A percentile compares a stretch with the other conserved stretches of the same genome.
These are phyloP conservation scores for Diabrotica balteata DNA, from an alignment of 2,888 invertebrate genomes.

Conservation along the genomic window DNA sequence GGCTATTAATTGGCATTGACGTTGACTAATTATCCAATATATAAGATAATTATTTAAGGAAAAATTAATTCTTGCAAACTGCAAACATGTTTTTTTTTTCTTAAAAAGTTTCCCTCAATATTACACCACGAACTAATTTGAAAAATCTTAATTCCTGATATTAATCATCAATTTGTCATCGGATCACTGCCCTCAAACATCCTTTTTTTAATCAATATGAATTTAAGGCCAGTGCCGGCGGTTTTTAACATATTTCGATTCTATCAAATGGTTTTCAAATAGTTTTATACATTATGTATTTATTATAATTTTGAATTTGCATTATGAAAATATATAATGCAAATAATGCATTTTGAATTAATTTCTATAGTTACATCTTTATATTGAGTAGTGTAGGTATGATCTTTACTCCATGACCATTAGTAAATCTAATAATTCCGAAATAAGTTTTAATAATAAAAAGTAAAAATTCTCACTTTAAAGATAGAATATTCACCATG, in stretches of 20 bases:
- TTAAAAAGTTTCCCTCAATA: slow-evolving; percentile 4
- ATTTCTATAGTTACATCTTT: too few relatives aligned
- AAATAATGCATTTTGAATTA: too few relatives aligned
- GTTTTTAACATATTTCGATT: background rate
- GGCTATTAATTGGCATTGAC: slow-evolving; percentile 19
- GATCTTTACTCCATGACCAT: too few relatives aligned
- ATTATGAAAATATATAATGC: too few relatives aligned
- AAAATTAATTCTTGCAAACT: slow-evolving; percentile 17
- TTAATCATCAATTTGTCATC: slow-evolving; percentile 46
- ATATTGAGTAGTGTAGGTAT: too few relatives aligned
- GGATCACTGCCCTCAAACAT: slow-evolving; percentile 40
- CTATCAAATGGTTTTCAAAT: background rate
- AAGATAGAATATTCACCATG: too few relatives aligned
- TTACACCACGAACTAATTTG: slow-evolving; percentile 25
- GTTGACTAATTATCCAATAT: slow-evolving; percentile 19
- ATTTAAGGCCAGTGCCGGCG: slow-evolving; percentile 4
- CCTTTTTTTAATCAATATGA: slow-evolving; percentile 15
- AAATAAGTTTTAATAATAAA: too few relatives aligned
- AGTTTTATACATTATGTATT: too few relatives aligned
- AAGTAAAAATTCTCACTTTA: too few relatives aligned
- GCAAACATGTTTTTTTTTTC: slow-evolving; percentile 21
- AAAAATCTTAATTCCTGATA: slow-evolving; percentile 44
- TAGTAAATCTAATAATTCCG: too few relatives aligned
- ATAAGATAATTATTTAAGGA: slow-evolving; percentile 11
- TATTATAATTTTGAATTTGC: too few relatives aligned